Base-by-base conservation (phyloP, 1,140 invertebrate species). In the Ceratina australensis region DNA sequence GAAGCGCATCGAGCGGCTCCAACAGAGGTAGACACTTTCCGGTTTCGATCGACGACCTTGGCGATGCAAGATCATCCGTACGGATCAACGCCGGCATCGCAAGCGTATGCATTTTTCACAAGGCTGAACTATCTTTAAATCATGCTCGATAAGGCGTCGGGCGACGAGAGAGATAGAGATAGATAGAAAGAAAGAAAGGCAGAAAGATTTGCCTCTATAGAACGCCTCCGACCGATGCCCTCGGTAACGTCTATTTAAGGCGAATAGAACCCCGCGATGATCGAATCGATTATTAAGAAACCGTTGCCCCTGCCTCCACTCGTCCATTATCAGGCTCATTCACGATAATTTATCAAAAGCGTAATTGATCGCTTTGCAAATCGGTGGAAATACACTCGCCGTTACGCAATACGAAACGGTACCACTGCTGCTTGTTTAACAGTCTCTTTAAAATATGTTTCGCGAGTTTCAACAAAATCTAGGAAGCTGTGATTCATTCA, bases 11-110 rank as follows among this genome's bases (percentile, higher is more conserved):
- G 7, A 54, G 28, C 49, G 12, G 22, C 16, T 20, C 86, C 87
- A 80, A 22, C 60, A 88, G 87, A 87, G 82, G 87, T 80, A 81
- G 86, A 80, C 86, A 87, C 85, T 33, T 56, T 12, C 64, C 54
- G 33, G 47, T 63, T 54, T 20, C 16, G 5, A 26, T 72, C 47
- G 20, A 18, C 26, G 7, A 20, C 26, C 33, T 24, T 20, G 61
- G 12, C 33, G 28, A 20, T 33, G 16, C 28, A 16, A 20, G 80
- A 59, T 82, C 72, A 71, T 82, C 82, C 66, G 52, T n/a, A 50
- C 49, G 49, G n/a, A 28, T n/a, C 47, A 8, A 33, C 47, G 67
- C 64, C 63, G 60, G 13, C 8, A 28, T 60, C 54, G 68, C 72
- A 66, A 28, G 49, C 49, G n/a, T 42, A 66, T 83, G 68, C 65